Evolutionary conservation across 2,113 vertebrate species (phyloP), one percentile per base, ranked within the genome.

Genomic region (Alligator sinensis): DNA sequence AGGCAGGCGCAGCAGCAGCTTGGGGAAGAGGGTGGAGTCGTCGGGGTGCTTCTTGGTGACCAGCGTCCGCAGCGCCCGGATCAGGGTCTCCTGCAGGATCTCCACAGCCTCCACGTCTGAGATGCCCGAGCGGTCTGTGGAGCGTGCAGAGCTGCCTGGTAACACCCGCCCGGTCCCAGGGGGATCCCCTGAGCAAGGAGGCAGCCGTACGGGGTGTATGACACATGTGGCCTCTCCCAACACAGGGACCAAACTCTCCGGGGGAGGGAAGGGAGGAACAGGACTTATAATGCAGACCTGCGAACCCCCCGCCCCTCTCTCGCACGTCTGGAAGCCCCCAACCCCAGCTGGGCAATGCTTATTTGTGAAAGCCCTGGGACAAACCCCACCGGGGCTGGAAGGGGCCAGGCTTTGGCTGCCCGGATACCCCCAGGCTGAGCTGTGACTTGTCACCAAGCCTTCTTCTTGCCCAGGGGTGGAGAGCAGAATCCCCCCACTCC

Each of bases 11-110:
- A 99, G 98, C 84, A 99, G 98, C 94, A 99, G 98, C 92, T 99
- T 99, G 95, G 98, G 99, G 97, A 99, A 99, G 84, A 98, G 98
- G 9, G 98, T 98, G 54, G 98, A 97, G 87, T 99, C 98, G 34
- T 81, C 91, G 80, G 98, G 98, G 80, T 92, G 96, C 58, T 97
- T 98, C 97, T 98, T 98, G 93, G 97, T 97, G 84, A 99, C 97
- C 91, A 99, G 96, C 61, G 97, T 95, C 78, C 98, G 98, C 89
- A 99, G 98, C 30, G 98, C 98, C 68, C 98, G 96, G 95, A 99
- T 98, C 89, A 99, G 98, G 84, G 97, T 98, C 96, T 99, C 98
- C 97, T 99, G 98, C 54, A 99, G 98, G 95, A 98, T 98, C 94
- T 99, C 98, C 93, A 99, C 98, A 2, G 98, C 98, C 82, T 97